Base-by-base conservation (phyloP, 2,113 vertebrate genomes). In the Danio rerio region DNA sequence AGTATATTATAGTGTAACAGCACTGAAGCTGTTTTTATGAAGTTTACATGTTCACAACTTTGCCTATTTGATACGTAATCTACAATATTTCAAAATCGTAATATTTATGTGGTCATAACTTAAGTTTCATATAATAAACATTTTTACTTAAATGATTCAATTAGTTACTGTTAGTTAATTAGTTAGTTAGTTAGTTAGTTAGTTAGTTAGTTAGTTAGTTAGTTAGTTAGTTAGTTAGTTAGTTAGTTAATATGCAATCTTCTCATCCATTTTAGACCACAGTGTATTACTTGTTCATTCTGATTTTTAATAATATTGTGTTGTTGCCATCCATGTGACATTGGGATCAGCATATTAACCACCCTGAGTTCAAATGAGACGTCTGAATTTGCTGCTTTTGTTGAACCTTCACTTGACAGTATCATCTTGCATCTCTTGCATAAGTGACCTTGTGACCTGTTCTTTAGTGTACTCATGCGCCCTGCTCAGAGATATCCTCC, bases 401-500 rank as follows among this genome's bases (percentile, higher is more conserved):
- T 68, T 40, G 11, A 56, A 47, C 65, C 69, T n/a, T 63, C n/a
- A 7, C 31, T 73, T 5, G 7, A 49, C 7, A 12, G 50, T 79
- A 13, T 66, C 2, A 52, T 7, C 47, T n/a, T 65, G 16, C 43
- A 0, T 70, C 13, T 31, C 20, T 20, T 42, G 53, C 10, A 6
- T 78, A 56, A 72, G 49, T 43, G 15, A 9, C 10, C 74, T 66
- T 77, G 31, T 79, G 42, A 45, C 47, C 52, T 21, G 5, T 85
- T 9, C 31, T 68, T 62, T 89, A 99, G 97, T 96, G 86, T 99
- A 97, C 77, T 99, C 97, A 88, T 99, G 97, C 0, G 97, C 97
- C 0, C 96, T 99, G 20, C 96, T 98, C 91, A 94, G 95, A 90
- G 97, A 98, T 47, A 96, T 99, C 75, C 95, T 99, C 11, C 94